phyloP scores from a whole-genome alignment of 1,140 invertebrate genomes.

The Bilobella aurantiaca region DNA sequence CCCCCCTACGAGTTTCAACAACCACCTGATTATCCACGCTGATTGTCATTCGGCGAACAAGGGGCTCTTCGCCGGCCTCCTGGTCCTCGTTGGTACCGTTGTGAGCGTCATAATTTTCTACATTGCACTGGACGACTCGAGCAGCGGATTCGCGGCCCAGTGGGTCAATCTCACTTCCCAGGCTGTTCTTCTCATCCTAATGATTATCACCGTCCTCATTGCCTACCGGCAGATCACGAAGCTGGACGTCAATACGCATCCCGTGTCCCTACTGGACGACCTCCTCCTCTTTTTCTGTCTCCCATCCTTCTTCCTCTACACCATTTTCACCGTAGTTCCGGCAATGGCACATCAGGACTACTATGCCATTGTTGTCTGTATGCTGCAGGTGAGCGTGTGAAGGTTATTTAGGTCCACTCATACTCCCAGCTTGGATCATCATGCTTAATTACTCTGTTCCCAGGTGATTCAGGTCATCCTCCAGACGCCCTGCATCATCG shows the following conservation, averaged over 20 bases:
- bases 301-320: slow-evolving; percentile 60
- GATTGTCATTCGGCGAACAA: slow-evolving; percentile 62
- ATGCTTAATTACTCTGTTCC: too few relatives aligned
- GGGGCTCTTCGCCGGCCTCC: slow-evolving; percentile 55
- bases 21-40: slow-evolving; percentile 47
- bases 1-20: slow-evolving; percentile 33
- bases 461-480: slow-evolving; percentile 54
- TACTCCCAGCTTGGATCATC: too few relatives aligned
- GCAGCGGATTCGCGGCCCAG: slow-evolving; percentile 33
- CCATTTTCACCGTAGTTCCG: slow-evolving; percentile 53
- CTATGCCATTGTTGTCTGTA: slow-evolving; percentile 44
- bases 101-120: slow-evolving; percentile 59
- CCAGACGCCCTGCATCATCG: slow-evolving; percentile 65
- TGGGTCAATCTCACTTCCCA: slow-evolving; percentile 37
- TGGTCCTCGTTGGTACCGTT: slow-evolving; percentile 52
- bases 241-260: slow-evolving; percentile 54
- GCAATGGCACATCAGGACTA: slow-evolving; percentile 46
- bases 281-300: slow-evolving; percentile 58
- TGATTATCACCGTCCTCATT: slow-evolving; percentile 47
- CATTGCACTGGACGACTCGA: slow-evolving; percentile 49
- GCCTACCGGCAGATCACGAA: slow-evolving; percentile 50
- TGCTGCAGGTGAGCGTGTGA: slow-evolving; percentile 52
- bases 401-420: too few relatives aligned
- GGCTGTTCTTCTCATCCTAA: slow-evolving; percentile 40
- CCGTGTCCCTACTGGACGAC: slow-evolving; percentile 57